Base-by-base conservation (phyloP, 2,797 vertebrate genomes). In the Macropodus opercularis region DNA sequence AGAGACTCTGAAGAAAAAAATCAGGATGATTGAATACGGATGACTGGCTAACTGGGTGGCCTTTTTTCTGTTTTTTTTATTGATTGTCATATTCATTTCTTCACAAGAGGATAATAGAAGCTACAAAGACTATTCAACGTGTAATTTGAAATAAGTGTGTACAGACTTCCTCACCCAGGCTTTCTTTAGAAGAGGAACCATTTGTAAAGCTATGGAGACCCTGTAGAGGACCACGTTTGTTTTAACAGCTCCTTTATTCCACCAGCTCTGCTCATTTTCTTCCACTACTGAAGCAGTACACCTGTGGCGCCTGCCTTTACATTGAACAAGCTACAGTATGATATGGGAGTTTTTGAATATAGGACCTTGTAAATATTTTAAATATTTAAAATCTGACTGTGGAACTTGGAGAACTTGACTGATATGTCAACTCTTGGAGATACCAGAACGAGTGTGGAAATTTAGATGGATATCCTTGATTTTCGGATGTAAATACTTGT, bases 351-450 rank as follows among this genome's bases (percentile, higher is more conserved):
- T 94, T 94, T 93, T 91, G 92, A 91, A 90, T 92, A 93, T 89
- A 88, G 93, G 93, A 96, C 93, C 90, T 87, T 94, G 94, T 96
- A 97, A 89, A 94, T 96, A 98, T 97, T 94, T 97, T 94, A 95
- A 94, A 97, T 96, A 97, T 96, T 96, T 94, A 94, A 94, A 85
- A 79, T 76, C 76, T 75, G 80, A 80, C 68, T 70, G 73, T 77
- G 79, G 74, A 86, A 79, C 85, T 73, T 72, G 79, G 85, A 85
- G 61, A 83, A 62, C 74, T 71, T 69, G 66, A 85, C 69, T 69
- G 77, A 84, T 78, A 89, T 77, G 74, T 81, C 68, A 76, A 79
- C 69, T 84, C 79, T 79, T 85, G 81, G 84, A 87, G 55, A 52
- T 63, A 69, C 63, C 72, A 69, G 80, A 83, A 73, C 1, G 4